A percentile compares a stretch with the other conserved stretches of the same genome.
Evolutionary conservation across 2,888 invertebrate species (phyloP).

Genomic region (Hypomecis punctinalis): DNA sequence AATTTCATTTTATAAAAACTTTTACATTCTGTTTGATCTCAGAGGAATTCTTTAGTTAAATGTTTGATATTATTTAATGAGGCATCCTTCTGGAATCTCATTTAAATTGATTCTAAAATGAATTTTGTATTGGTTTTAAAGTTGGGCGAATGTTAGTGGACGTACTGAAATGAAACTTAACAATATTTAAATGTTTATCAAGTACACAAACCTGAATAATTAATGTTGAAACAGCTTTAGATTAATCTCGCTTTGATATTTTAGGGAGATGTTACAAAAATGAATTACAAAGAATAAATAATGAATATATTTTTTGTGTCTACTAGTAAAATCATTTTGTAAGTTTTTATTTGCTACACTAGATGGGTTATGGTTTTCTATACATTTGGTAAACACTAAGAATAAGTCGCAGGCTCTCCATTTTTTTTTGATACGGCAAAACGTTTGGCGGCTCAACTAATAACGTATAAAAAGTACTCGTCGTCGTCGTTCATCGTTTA

Average conservation of each 20-base stretch:
- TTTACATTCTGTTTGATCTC: slow-evolving; percentile 23
- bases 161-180: background rate
- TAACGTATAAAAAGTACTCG: too few relatives aligned
- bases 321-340: too few relatives aligned
- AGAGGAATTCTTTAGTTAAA: slow-evolving; percentile 17
- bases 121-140: slow-evolving; percentile 1
- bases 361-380: too few relatives aligned
- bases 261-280: too few relatives aligned
- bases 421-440: too few relatives aligned
- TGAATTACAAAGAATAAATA: too few relatives aligned
- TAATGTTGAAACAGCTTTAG: background rate
- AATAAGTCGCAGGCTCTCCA: too few relatives aligned
- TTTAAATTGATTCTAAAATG: slow-evolving; percentile 17
- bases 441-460: too few relatives aligned
- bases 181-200: background rate
- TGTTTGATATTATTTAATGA: slow-evolving; percentile 15
- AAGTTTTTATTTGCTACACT: too few relatives aligned
- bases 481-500: too few relatives aligned
- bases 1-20: slow-evolving; percentile 19
- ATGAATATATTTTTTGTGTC: too few relatives aligned
- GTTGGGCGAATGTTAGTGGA: background rate
- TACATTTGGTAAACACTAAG: too few relatives aligned
- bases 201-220: slow-evolving; percentile 1
- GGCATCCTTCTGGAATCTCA: slow-evolving; percentile 6
- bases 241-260: background rate